These are phyloP conservation scores for Epinephelus awoara DNA, from an alignment of 2,797 vertebrate species.

Conservation along the genomic window DNA sequence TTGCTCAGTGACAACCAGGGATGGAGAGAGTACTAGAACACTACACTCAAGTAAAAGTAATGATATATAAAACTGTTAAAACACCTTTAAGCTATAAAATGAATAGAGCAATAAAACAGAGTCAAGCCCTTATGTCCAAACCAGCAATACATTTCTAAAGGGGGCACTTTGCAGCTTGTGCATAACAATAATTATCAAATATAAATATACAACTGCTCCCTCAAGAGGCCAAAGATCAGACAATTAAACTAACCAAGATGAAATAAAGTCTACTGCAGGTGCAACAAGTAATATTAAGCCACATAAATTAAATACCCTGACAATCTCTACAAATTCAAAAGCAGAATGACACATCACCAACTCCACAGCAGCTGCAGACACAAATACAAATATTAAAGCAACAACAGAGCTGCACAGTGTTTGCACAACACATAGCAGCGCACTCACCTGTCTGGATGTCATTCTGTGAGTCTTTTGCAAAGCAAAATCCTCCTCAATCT, in stretches of 20 bases:
- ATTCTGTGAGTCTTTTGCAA: not conserved
- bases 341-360: not conserved
- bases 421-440: not conserved
- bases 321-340: not conserved
- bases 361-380: not conserved
- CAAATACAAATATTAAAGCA: not conserved
- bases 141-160: not conserved
- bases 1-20: conserved; percentile 6
- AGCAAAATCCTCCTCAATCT: not conserved
- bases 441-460: not conserved
- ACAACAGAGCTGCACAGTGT: not conserved
- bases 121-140: not conserved
- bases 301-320: not conserved
- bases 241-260: not conserved
- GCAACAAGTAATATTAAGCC: not conserved
- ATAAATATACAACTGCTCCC: not conserved
- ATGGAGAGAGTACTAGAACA: not conserved
- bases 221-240: not conserved
- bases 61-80: too few species aligned
- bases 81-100: not conserved
- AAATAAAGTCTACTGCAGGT: too few species aligned
- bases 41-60: not conserved
- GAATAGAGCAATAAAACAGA: not conserved
- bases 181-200: not conserved
- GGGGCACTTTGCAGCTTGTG: not conserved